A percentile compares a stretch with the other conserved stretches of the same genome.
phyloP scores from a whole-genome alignment of 2,797 vertebrate genomes.

The Pangasius macronema region DNA sequence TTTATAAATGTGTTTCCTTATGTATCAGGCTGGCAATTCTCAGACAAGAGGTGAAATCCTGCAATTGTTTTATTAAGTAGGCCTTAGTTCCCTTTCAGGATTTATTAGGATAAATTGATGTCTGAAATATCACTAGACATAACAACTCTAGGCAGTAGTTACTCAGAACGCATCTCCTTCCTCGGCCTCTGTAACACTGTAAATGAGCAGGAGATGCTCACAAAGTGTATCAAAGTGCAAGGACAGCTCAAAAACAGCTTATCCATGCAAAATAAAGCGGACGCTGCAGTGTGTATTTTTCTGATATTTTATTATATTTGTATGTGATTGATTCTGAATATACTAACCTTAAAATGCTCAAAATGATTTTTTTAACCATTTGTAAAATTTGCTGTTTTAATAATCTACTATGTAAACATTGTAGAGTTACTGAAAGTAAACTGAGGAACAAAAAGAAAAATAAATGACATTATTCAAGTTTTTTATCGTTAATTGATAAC shows the following conservation, averaged over 20 bases:
- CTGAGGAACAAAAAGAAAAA: not conserved
- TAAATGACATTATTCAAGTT: not conserved
- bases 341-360: not conserved
- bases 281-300: not conserved
- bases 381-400: not conserved
- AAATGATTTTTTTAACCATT: not conserved
- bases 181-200: conserved; percentile 1
- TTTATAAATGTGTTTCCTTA: conserved; percentile 42
- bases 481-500: not conserved
- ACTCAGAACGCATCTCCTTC: not conserved
- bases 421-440: not conserved
- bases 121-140: conserved; percentile 23
- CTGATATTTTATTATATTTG: not conserved
- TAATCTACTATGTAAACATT: not conserved
- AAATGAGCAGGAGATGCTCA: conserved; percentile 5
- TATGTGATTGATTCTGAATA: not conserved
- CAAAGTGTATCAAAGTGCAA: not conserved
- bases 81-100: conserved; percentile 1
- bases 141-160: not conserved
- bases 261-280: not conserved
- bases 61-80: conserved; percentile 34
- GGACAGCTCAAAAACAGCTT: not conserved
- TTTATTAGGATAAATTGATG: conserved; percentile 30
- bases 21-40: conserved; percentile 5
- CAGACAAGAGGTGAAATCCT: conserved; percentile 38